Evolutionary conservation across 2,113 vertebrate species (phyloP).

Genomic region (Archocentrus centrarchus): DNA sequence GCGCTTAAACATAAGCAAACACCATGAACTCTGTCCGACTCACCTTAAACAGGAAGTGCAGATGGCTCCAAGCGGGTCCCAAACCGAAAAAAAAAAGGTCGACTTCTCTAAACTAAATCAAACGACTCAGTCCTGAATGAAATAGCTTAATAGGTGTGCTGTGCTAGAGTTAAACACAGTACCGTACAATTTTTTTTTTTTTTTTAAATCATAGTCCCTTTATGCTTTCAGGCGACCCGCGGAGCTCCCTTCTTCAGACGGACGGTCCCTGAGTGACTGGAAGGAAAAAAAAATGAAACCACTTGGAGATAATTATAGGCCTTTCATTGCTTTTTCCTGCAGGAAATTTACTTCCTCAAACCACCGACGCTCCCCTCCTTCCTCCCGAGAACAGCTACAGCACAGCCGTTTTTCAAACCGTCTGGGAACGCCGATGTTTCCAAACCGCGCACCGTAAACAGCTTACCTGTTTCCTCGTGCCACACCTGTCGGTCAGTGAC

Average conservation of each 20-base stretch:
- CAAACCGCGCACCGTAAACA: neutral
- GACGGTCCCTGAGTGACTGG: neutral
- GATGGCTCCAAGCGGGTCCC: neutral
- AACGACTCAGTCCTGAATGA: neutral
- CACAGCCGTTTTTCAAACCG: neutral
- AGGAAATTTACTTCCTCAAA: slow-evolving; percentile 67
- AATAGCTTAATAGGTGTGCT: neutral
- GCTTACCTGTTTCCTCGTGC: slow-evolving; percentile 48
- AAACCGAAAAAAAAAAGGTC: neutral
- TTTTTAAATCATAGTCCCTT: neutral
- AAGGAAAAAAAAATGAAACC: neutral
- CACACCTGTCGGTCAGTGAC: slow-evolving; percentile 75
- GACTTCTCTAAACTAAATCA: neutral
- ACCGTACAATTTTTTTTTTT: neutral
- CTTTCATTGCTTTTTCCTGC: slow-evolving; percentile 51
- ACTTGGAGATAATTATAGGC: slow-evolving; percentile 67
- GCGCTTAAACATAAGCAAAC: neutral
- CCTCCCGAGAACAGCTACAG: neutral
- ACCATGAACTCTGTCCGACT: slow-evolving; percentile 7
- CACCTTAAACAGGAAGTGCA: slow-evolving; percentile 47
- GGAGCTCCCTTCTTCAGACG: neutral
- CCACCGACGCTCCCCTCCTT: neutral
- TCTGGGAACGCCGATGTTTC: neutral
- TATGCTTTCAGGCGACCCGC: neutral
- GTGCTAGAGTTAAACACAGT: neutral